These are phyloP conservation scores for Drusus annulatus DNA, from an alignment of 1,140 invertebrate species.

Conservation along the genomic window DNA sequence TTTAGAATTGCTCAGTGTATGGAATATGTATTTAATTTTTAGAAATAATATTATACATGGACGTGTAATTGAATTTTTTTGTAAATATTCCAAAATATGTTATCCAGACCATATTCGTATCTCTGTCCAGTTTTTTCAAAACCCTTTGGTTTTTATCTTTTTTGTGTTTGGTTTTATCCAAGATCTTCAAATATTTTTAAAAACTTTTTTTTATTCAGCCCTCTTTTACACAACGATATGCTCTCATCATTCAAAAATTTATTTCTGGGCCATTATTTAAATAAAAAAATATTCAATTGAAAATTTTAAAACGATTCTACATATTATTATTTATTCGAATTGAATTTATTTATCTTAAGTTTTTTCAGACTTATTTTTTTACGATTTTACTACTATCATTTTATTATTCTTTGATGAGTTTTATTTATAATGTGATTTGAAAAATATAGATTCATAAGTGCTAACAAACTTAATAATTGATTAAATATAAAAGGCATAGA, in stretches of 20 bases:
- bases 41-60: constrained; percentile 2
- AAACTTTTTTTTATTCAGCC: not conserved
- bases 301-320: not conserved
- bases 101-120: not conserved
- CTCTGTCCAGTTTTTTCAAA: not conserved
- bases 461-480: constrained; percentile 15
- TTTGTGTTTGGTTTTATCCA: no score
- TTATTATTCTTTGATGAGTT: constrained; percentile 3
- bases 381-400: constrained; percentile 8
- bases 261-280: not conserved
- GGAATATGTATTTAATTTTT: constrained; percentile 30
- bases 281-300: not conserved
- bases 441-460: constrained; percentile 15
- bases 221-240: not conserved
- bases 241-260: no score
- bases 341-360: constrained; percentile 17
- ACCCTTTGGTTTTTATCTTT: not conserved
- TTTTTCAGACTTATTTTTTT: constrained; percentile 15
- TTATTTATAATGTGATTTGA: constrained; percentile 40
- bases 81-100: constrained; percentile 40
- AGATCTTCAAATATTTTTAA: not conserved
- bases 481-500: not conserved
- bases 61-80: not conserved
- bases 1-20: constrained; percentile 35
- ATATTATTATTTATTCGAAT: constrained; percentile 31